These are phyloP conservation scores for Alosa sapidissima DNA, from an alignment of 2,797 vertebrate genomes.

Conservation along the genomic window DNA sequence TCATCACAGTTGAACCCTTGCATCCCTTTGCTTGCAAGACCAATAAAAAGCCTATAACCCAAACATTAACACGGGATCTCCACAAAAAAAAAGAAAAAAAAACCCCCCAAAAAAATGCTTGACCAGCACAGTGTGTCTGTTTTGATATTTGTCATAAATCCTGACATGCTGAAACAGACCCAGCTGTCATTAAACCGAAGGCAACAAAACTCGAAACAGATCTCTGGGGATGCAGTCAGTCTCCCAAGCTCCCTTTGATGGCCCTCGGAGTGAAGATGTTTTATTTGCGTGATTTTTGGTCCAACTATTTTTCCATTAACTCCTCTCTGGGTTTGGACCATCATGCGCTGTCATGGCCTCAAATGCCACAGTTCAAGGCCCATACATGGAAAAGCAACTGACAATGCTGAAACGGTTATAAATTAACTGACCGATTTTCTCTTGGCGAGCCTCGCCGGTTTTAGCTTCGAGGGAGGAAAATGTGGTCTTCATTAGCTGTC, in stretches of 20 bases:
- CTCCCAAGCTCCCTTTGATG: conserved; percentile 32
- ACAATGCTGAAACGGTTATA: conserved; percentile 51
- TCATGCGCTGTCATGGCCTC: conserved; percentile 45
- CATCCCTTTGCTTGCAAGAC: neutral
- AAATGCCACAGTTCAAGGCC: conserved; percentile 56
- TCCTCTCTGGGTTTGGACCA: conserved; percentile 53
- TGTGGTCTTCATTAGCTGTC: conserved; percentile 59
- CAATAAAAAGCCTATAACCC: neutral
- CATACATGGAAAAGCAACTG: conserved; percentile 60
- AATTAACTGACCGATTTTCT: conserved; percentile 51
- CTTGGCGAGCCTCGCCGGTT: conserved; percentile 38
- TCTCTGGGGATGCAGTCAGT: conserved; percentile 56
- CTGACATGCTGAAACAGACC: neutral
- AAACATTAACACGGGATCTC: neutral
- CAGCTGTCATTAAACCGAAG: conserved; percentile 9
- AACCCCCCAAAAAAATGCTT: too few species aligned
- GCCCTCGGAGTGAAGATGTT: conserved; percentile 44
- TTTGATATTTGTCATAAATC: conserved; percentile 3
- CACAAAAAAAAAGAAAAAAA: neutral
- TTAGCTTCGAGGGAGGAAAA: conserved; percentile 46
- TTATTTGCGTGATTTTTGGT: conserved; percentile 48
- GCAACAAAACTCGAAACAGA: conserved; percentile 60
- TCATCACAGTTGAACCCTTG: neutral
- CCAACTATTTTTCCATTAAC: conserved; percentile 60
- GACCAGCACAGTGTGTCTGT: neutral